These are phyloP conservation scores for Drosophila kuntzei DNA, from an alignment of 2,888 invertebrate genomes.

Conservation along the genomic window DNA sequence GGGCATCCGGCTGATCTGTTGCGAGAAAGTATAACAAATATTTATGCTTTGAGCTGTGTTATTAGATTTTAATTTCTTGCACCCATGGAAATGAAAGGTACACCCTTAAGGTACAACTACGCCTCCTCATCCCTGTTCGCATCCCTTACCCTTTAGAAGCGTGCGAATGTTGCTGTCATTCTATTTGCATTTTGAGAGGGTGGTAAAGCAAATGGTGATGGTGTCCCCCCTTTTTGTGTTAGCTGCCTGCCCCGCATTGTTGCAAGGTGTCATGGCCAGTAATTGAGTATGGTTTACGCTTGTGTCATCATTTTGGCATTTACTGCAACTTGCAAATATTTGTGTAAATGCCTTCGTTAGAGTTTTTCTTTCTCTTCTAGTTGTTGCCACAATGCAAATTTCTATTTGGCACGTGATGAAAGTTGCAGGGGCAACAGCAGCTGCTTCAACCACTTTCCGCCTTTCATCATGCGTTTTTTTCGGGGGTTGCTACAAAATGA, in stretches of 20 bases:
- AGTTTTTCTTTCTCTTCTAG: constrained; percentile 16
- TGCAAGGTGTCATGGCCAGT: constrained; percentile 77
- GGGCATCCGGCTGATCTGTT: constrained; percentile 53
- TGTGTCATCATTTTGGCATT: constrained; percentile 69
- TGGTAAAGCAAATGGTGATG: constrained; percentile 22
- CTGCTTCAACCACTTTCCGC: constrained; percentile 53
- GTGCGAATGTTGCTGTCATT: constrained; percentile 72
- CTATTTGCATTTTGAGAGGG: constrained; percentile 66
- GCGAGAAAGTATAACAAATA: constrained; percentile 74
- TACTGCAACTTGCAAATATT: constrained; percentile 77
- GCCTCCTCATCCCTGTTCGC: background rate
- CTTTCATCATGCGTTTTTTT: constrained; percentile 11
- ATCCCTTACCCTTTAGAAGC: constrained; percentile 30
- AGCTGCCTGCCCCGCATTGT: constrained; percentile 50
- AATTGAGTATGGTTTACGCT: constrained; percentile 73
- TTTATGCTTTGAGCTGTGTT: constrained; percentile 79
- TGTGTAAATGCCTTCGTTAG: constrained; percentile 73
- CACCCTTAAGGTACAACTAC: constrained; percentile 48
- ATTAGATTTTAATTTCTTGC: constrained; percentile 81
- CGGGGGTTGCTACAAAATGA: constrained; percentile 65
- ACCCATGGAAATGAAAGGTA: constrained; percentile 66
- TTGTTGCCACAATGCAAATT: constrained; percentile 62
- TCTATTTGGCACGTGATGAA: constrained; percentile 67
- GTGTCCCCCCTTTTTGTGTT: background rate
- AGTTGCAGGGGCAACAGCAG: constrained; percentile 44